Evolutionary conservation across 2,888 invertebrate genomes (phyloP).

Genomic region (Miltochrista miniata): DNA sequence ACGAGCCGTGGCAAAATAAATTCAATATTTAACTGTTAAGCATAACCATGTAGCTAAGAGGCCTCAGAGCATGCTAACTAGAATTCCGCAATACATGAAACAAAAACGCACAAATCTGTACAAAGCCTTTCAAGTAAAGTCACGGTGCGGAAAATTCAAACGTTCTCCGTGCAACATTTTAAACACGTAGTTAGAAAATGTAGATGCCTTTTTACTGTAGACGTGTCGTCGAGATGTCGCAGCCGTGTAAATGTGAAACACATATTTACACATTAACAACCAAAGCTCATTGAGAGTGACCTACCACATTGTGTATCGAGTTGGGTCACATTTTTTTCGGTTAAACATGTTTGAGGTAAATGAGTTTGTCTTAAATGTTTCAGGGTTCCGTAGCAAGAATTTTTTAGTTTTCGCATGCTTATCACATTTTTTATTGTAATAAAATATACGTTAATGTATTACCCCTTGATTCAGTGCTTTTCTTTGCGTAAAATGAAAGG

Average conservation of each 20-base stretch:
- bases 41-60: not conserved
- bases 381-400: conserved; percentile 34
- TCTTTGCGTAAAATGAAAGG: too few relatives aligned
- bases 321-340: conserved; percentile 52
- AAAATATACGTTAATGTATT: not conserved
- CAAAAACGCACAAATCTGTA: not conserved
- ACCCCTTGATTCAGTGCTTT: not conserved
- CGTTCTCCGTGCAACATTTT: conserved; percentile 8
- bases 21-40: not conserved
- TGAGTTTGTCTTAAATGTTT: conserved; percentile 6
- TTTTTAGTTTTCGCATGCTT: not conserved
- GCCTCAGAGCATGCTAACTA: not conserved
- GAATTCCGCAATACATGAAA: not conserved
- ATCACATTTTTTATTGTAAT: not conserved
- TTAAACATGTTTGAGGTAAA: conserved; percentile 23
- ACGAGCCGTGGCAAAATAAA: not conserved
- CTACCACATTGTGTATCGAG: conserved; percentile 65
- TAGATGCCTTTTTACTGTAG: conserved; percentile 32
- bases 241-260: conserved; percentile 58
- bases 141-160: conserved; percentile 3
- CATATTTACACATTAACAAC: conserved; percentile 68
- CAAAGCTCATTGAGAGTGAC: conserved; percentile 61
- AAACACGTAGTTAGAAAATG: conserved; percentile 13
- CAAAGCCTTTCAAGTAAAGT: not conserved
- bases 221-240: conserved; percentile 30